Evolutionary conservation across 2,888 invertebrate species (phyloP).

Genomic region (Boloria euphrosyne): DNA sequence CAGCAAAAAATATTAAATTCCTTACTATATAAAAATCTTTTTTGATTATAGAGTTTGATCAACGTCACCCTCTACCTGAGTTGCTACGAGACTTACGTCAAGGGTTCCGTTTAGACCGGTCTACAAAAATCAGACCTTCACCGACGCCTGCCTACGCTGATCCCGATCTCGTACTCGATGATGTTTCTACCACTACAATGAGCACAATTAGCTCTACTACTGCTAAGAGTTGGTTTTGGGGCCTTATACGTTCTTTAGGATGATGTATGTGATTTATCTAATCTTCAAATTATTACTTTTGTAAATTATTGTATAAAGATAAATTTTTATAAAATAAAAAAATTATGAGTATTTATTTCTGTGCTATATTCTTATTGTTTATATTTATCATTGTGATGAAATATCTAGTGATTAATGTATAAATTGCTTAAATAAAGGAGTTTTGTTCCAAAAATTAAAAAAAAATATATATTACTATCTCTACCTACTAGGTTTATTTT

Average conservation of each 20-base stretch:
- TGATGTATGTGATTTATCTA: too few species aligned
- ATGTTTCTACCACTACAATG: background rate
- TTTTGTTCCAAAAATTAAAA: too few species aligned
- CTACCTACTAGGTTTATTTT: too few species aligned
- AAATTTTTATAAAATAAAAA: too few species aligned
- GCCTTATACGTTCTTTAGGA: slow-evolving; percentile 13
- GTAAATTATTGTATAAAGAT: too few species aligned
- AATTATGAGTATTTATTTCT: too few species aligned
- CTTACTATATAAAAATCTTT: background rate
- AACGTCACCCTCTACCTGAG: slow-evolving; percentile 54
- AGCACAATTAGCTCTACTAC: slow-evolving; percentile 47
- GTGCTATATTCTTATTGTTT: too few species aligned
- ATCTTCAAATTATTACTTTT: too few species aligned
- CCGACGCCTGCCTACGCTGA: slow-evolving; percentile 53
- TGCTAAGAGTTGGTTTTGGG: slow-evolving; percentile 49
- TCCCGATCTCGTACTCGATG: slow-evolving; percentile 41
- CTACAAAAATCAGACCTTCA: slow-evolving; percentile 27
- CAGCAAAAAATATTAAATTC: background rate
- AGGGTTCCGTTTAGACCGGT: slow-evolving; percentile 55
- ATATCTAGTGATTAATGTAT: too few species aligned
- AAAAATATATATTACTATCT: too few species aligned
- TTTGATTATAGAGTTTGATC: slow-evolving; percentile 52
- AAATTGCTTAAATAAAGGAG: too few species aligned
- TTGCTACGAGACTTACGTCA: slow-evolving; percentile 58
- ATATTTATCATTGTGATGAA: too few species aligned